Evolutionary conservation across 2,888 invertebrate species (phyloP).

Genomic region (Aporophyla nigra): DNA sequence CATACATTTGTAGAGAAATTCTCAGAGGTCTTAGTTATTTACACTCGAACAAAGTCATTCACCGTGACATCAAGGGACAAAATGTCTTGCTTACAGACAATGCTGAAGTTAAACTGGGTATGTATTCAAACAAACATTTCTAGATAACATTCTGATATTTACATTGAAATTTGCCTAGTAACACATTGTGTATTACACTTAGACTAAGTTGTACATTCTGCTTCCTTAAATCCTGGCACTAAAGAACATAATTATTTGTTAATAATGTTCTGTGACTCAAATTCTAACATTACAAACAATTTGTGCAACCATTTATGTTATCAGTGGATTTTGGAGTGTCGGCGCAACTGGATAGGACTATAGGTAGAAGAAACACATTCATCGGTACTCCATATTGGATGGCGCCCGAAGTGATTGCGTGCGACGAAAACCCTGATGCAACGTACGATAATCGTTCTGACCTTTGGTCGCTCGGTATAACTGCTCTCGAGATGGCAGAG

Average conservation of each 20-base stretch:
- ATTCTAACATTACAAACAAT: slow-evolving; percentile 22
- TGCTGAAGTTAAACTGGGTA: slow-evolving; percentile 99
- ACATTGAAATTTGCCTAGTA: slow-evolving; percentile 14
- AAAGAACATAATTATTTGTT: not conserved
- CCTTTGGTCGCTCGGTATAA: slow-evolving; percentile 98
- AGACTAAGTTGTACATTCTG: slow-evolving; percentile 8
- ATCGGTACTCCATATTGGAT: slow-evolving; percentile 99
- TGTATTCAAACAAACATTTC: slow-evolving; percentile 67
- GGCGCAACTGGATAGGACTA: slow-evolving; percentile 99
- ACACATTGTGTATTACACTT: not conserved
- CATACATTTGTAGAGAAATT: slow-evolving; percentile 99
- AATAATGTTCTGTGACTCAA: not conserved
- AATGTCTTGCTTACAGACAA: slow-evolving; percentile 99
- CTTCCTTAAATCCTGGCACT: not conserved
- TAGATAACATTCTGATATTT: slow-evolving; percentile 26
- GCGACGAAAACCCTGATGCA: slow-evolving; percentile 99
- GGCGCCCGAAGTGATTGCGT: slow-evolving; percentile 99
- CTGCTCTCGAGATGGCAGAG: slow-evolving; percentile 99
- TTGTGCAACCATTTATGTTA: slow-evolving; percentile 56
- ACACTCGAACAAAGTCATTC: slow-evolving; percentile 99
- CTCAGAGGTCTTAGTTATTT: slow-evolving; percentile 98
- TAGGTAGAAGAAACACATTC: slow-evolving; percentile 99
- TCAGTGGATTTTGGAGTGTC: slow-evolving; percentile 99
- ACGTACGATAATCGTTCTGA: slow-evolving; percentile 99
- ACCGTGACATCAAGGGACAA: slow-evolving; percentile 99